Percentiles rank a stretch among this genome's conserved stretches.
phyloP scores from a whole-genome alignment of 2,113 vertebrate species.

The Platycercus adscitus region DNA sequence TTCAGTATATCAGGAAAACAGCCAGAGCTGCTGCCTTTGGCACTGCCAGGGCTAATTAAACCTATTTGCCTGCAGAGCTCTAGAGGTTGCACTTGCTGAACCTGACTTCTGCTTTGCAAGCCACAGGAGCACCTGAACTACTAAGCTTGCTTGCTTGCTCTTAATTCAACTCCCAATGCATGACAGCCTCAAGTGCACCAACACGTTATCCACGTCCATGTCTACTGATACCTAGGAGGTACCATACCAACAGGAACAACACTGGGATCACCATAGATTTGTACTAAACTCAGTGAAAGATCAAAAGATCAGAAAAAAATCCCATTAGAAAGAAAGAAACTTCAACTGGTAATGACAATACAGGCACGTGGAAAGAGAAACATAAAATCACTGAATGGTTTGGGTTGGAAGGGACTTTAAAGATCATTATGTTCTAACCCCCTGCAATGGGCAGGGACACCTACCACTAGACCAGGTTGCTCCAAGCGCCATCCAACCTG shows the following conservation, averaged over 20 bases:
- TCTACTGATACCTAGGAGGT: not conserved
- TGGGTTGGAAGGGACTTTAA: not conserved
- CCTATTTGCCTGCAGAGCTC: not conserved
- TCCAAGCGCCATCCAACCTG: not conserved
- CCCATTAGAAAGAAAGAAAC: not conserved
- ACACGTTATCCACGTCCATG: accelerated
- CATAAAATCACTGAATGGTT: not conserved
- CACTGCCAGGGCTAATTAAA: not conserved
- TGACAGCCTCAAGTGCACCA: not conserved
- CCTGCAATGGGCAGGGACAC: not conserved
- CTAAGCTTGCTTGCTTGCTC: not conserved
- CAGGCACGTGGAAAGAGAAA: not conserved
- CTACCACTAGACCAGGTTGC: not conserved
- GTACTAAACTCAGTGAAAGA: not conserved
- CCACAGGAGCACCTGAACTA: not conserved
- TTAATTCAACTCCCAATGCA: not conserved
- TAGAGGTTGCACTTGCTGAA: not conserved
- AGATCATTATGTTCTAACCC: not conserved
- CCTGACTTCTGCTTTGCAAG: not conserved
- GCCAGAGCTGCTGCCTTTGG: not conserved
- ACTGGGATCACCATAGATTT: not conserved
- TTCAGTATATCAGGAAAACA: not conserved
- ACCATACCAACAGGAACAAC: not conserved
- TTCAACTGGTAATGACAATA: not conserved
- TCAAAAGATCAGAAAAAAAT: not conserved